Conservation (phyloP, 2,888 invertebrate genomes). For the Terebella lapidaria region DNA sequence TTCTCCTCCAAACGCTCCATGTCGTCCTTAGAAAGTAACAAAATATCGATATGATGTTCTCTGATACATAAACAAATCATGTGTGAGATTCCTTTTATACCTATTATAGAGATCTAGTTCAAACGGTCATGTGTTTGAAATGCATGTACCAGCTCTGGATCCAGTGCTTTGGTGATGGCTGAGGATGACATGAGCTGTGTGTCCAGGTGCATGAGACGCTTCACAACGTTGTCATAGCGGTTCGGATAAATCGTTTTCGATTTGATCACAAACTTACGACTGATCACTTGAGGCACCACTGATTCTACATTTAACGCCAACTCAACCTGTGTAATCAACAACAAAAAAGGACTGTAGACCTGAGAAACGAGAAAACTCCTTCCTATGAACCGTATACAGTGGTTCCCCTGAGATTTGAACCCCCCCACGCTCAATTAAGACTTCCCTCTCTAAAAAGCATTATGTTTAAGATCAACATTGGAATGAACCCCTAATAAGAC, state of each 20-base stretch:
- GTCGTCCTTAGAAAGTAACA: slow-evolving; percentile 33
- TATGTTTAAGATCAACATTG: no score
- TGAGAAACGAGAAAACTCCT: background rate
- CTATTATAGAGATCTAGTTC: background rate
- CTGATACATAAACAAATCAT: background rate
- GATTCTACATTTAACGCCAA: slow-evolving; percentile 54
- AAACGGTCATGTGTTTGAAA: background rate
- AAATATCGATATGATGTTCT: background rate
- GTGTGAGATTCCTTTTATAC: background rate
- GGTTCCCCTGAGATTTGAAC: no score
- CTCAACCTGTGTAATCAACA: slow-evolving; percentile 46
- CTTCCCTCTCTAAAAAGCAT: no score
- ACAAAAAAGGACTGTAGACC: background rate
- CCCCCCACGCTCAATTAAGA: background rate
- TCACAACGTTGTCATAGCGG: slow-evolving; percentile 24
- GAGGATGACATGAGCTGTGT: slow-evolving; percentile 31
- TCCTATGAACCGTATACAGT: background rate
- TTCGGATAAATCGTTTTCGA: slow-evolving; percentile 47
- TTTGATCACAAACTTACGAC: slow-evolving; percentile 42
- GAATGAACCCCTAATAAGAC: no score
- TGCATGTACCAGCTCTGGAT: slow-evolving; percentile 45
- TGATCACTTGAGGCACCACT: slow-evolving; percentile 50
- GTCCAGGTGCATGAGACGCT: slow-evolving; percentile 25
- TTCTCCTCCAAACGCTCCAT: slow-evolving; percentile 39
- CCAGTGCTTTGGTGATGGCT: slow-evolving; percentile 38